Evolutionary conservation across 1,140 invertebrate genomes (phyloP).

Genomic region (Cryptotermes secundus): DNA sequence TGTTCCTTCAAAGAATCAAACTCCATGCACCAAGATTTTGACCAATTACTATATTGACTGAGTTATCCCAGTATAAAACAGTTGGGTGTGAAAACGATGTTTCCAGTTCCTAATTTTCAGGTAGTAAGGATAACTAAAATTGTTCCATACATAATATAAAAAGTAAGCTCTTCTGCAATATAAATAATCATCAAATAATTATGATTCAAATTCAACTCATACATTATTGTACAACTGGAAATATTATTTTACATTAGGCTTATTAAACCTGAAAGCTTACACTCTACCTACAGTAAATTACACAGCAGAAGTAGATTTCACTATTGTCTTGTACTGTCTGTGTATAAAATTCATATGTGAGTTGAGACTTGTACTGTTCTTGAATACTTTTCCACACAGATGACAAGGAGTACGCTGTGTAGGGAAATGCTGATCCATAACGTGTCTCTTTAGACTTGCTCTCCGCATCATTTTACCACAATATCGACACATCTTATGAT

Average conservation of each 20-base stretch:
- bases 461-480: constrained; percentile 43
- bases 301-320: background rate
- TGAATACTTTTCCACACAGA: constrained; percentile 43
- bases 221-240: too few species aligned
- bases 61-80: too few species aligned
- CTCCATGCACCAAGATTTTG: too few species aligned
- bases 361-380: constrained; percentile 42
- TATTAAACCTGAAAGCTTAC: too few species aligned
- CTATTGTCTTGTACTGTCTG: constrained; percentile 30
- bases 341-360: constrained; percentile 42
- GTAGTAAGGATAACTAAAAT: too few species aligned
- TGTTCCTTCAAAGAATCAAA: too few species aligned
- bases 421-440: constrained; percentile 41
- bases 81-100: too few species aligned
- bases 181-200: too few species aligned
- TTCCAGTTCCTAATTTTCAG: background rate
- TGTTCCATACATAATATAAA: background rate
- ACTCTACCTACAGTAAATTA: too few species aligned
- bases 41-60: too few species aligned
- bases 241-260: too few species aligned
- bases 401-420: constrained; percentile 40
- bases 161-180: background rate
- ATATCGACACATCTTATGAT: constrained; percentile 35
- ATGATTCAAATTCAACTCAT: too few species aligned
- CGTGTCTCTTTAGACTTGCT: constrained; percentile 42